Percentiles rank a stretch among this genome's conserved stretches.
Conservation (phyloP, 2,797 vertebrate species). For the Oreochromis grahami region DNA sequence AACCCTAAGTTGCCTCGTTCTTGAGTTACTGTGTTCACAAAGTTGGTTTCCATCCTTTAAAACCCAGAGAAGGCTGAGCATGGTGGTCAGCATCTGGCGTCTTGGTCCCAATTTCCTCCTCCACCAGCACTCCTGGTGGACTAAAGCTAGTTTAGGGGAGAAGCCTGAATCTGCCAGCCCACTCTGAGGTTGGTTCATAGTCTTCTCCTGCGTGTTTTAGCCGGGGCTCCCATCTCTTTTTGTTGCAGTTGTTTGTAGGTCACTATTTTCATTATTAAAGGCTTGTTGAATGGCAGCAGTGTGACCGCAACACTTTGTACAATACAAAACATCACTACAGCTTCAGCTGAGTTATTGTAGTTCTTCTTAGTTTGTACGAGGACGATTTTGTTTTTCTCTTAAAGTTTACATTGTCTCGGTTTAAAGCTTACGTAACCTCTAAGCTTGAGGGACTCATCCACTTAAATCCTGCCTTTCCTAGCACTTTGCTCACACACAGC, state of each 20-base stretch:
- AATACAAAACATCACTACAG: not conserved
- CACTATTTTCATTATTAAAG: not conserved
- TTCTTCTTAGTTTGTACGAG: fast-evolving
- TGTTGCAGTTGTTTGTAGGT: fast-evolving
- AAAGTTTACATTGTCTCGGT: not conserved
- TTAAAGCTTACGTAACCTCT: not conserved
- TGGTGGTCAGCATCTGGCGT: not conserved
- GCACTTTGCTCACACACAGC: not conserved
- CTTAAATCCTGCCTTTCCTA: not conserved
- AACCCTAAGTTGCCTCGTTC: not conserved
- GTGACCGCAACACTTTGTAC: not conserved
- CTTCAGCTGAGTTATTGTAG: not conserved
- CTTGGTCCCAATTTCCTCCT: not conserved
- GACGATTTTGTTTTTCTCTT: not conserved
- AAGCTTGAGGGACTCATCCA: not conserved
- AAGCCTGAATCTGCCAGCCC: not conserved
- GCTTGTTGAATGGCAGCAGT: not conserved
- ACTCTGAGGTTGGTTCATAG: not conserved
- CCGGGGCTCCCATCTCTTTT: not conserved
- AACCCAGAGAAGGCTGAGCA: fast-evolving
- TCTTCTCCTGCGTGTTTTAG: not conserved
- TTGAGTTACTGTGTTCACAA: not conserved
- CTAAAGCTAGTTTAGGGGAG: not conserved
- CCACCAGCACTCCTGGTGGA: not conserved
- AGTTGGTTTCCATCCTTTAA: not conserved